phyloP scores from a whole-genome alignment of 2,888 invertebrate genomes.

The Epicampocera succincta region DNA sequence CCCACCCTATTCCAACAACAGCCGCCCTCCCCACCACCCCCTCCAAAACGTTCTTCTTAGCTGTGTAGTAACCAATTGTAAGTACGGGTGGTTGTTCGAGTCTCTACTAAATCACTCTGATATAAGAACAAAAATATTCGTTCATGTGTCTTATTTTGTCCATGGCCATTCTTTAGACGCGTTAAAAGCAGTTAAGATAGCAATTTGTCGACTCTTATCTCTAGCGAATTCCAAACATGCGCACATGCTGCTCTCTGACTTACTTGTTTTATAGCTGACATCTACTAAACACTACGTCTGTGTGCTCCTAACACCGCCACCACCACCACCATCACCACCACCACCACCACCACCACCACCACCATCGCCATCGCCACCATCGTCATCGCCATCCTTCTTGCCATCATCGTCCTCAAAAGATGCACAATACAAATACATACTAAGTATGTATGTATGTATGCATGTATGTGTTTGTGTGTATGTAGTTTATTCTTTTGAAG shows the following conservation, averaged over 20 bases:
- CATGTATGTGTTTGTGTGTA: no score
- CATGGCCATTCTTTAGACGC: conserved; percentile 67
- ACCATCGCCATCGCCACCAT: conserved; percentile 1
- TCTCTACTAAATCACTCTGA: conserved; percentile 58
- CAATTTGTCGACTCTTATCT: conserved; percentile 70
- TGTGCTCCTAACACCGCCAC: conserved; percentile 27
- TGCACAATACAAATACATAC: conserved; percentile 22
- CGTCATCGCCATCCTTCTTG: conserved; percentile 4
- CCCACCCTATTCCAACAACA: no score
- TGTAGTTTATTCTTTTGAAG: background rate
- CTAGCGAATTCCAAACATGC: conserved; percentile 69
- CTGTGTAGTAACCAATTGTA: conserved; percentile 1
- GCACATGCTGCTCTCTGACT: conserved; percentile 70
- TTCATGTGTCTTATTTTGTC: conserved; percentile 29
- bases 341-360: background rate
- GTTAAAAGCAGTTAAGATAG: conserved; percentile 70
- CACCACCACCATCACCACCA: conserved; percentile 5
- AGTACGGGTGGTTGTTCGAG: conserved; percentile 41
- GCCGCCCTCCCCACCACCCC: background rate
- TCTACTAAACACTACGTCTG: conserved; percentile 59
- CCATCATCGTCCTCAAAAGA: conserved; percentile 13
- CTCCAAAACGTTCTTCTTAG: no score
- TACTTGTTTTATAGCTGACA: conserved; percentile 69
- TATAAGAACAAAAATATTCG: conserved; percentile 32
- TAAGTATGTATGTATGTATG: background rate